Evolutionary conservation across 2,888 invertebrate species (phyloP), one percentile per base, ranked within the genome.

Genomic region (Dascillus cervinus): DNA sequence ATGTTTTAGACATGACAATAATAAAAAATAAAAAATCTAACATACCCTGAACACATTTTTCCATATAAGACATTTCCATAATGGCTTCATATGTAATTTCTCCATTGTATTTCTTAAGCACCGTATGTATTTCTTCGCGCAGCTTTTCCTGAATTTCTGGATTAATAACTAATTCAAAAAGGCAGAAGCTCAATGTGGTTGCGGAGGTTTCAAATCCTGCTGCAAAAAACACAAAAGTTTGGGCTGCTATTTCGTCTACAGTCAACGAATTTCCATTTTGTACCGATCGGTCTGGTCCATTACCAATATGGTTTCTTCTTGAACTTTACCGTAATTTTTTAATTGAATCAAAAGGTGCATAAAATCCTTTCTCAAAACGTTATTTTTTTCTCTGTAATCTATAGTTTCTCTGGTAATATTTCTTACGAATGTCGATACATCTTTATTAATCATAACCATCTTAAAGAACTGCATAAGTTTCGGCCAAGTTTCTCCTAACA

Each of bases 291-390:
- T n/a, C n/a, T n/a, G n/a, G n/a, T n/a, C n/a, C n/a, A n/a, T n/a
- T n/a, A 21, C n/a, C n/a, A n/a, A n/a, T 10, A n/a, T 26, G 19
- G 5, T 8, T 22, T 32, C 33, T n/a, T 34, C 29, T 5, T 37
- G 34, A 3, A 59, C 22, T 5, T 39, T 25, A 13, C 49, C 51
- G 31, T 62, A 56, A 14, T 64, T 61, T 38, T 67, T 67, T 26
- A 72, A 44, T 22, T 70, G 61, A n/a, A 69, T 59, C 24, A 72
- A 53, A 2, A 72, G 44, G 39, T 74, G 69, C 22, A 76, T 50
- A 37, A 75, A 72, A 53, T 72, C 74, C 29, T 70, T 67, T 8
- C 70, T 53, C 0, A 46, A 50, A 0, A 71, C 44, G 1, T 64
- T 55, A 38, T 66, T 61, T 13, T 55, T 50, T 36, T 64, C 62